Evolutionary conservation across 2,888 invertebrate species (phyloP).

Genomic region (Sphecodes monilicornis): DNA sequence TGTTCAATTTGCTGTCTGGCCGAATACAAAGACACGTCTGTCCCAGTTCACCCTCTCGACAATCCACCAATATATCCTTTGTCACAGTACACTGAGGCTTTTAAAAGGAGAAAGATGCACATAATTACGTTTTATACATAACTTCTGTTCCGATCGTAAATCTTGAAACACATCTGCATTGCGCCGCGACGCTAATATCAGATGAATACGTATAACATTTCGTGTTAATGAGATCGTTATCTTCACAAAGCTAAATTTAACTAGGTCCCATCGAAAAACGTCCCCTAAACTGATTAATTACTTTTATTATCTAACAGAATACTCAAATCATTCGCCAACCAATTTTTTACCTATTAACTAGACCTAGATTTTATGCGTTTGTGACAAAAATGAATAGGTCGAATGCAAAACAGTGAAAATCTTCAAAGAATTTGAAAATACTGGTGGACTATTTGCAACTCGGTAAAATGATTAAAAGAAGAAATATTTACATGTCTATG

Average conservation of each 20-base stretch:
- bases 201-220: not conserved
- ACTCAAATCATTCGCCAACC: too few relatives aligned
- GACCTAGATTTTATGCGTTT: too few relatives aligned
- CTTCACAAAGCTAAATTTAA: not conserved
- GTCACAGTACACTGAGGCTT: not conserved
- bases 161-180: not conserved
- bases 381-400: too few relatives aligned
- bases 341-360: too few relatives aligned
- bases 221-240: not conserved
- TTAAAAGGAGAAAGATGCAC: not conserved
- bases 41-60: constrained; percentile 12
- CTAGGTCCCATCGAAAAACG: not conserved
- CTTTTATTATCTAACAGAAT: not conserved
- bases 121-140: not conserved
- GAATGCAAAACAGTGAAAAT: too few relatives aligned
- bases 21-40: constrained; percentile 27
- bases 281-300: not conserved
- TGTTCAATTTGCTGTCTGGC: constrained; percentile 29
- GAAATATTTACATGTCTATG: too few relatives aligned
- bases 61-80: constrained; percentile 23
- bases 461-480: too few relatives aligned
- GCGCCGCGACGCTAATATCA: not conserved
- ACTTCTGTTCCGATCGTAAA: not conserved
- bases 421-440: too few relatives aligned
- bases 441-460: too few relatives aligned